Evolutionary conservation across 2,113 vertebrate species (phyloP), one percentile per base, ranked within the genome.

Genomic region (Tringa solitaria): DNA sequence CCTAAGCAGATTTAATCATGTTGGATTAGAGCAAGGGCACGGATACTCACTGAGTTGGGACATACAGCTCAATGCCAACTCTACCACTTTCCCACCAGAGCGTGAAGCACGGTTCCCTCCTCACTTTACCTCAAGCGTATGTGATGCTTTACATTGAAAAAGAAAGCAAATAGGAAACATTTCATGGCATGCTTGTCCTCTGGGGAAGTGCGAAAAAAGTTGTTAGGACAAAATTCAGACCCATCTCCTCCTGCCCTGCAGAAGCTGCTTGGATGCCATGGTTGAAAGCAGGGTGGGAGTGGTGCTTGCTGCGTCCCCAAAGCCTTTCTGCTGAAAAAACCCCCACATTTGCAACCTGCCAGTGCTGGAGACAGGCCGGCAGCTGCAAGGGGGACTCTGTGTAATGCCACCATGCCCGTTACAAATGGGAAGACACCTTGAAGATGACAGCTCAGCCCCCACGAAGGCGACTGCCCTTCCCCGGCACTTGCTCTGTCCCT

Each of bases 381-480:
- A 51, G 33, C n/a, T 24, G 15, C 14, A 14, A 56, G 8, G 35
- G 14, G 69, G 57, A 7, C 68, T 17, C 53, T 63, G 41, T 3
- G 5, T 63, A 80, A 28, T 23, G 83, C 28, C 92, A 60, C 43
- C 15, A 11, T 16, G 20, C 43, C 39, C 1, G 2, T 59, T 84
- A 21, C 1, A 9, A 53, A 14, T 0, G 1, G 37, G 56, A 69
- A 75, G 76, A 23, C 16, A 15, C 23, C 51, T 75, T 6, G 0
- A 11, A 32, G 30, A 4, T 2, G 17, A 21, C 35, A 65, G 30
- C n/a, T 92, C 83, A 74, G 37, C 51, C 35, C 53, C 50, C 56
- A 22, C 1, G 2, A 9, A 50, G 0, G 0, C 6, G 0, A 12
- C 65, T 33, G 81, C 14, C 70, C 73, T 73, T 95, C 54, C 43